Evolutionary conservation across 2,888 invertebrate genomes (phyloP), one percentile per base, ranked within the genome.

Genomic region (Phalera bucephala): DNA sequence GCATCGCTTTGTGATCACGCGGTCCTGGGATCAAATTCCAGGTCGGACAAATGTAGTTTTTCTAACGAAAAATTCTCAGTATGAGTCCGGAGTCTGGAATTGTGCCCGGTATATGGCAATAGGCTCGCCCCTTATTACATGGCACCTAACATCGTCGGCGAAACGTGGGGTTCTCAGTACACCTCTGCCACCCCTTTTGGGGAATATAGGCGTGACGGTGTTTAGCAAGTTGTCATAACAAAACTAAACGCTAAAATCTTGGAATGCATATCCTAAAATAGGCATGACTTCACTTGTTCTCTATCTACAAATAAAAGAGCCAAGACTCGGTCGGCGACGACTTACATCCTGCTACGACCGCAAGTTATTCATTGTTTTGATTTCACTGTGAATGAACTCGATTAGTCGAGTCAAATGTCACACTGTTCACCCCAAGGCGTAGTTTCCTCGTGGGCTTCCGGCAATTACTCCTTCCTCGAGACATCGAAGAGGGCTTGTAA

Each of bases 341-440:
- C 72, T 71, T 63, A 79, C 74, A 84, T 88, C 86, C 84, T 83
- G 84, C 61, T 61, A 33, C 66, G 57, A 80, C 79, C 80, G 64
- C 80, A 79, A 76, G 57, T 64, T 71, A 72, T 64, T 68, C 61
- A 69, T 75, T 82, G 80, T 80, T 85, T 78, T 80, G 85, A 80
- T 81, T 82, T 55, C 62, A 62, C 73, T 67, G 72, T 74, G 72
- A 77, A 75, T 72, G 76, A 70, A 77, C 76, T 76, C 73, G 77
- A 87, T 88, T 87, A 79, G 80, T 66, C 50, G 75, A 82, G 81
- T 87, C 84, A 86, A 87, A 86, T 89, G 88, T 87, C 86, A 84
- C 76, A 80, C 65, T 29, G 67, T 78, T 73, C 72, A 76, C 85
- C 86, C 82, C 70, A 69, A 73, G 71, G 60, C 66, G 53, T 65